Evolutionary conservation across 1,140 invertebrate species (phyloP), one percentile per base, ranked within the genome.

Genomic region (Goniozus legneri): DNA sequence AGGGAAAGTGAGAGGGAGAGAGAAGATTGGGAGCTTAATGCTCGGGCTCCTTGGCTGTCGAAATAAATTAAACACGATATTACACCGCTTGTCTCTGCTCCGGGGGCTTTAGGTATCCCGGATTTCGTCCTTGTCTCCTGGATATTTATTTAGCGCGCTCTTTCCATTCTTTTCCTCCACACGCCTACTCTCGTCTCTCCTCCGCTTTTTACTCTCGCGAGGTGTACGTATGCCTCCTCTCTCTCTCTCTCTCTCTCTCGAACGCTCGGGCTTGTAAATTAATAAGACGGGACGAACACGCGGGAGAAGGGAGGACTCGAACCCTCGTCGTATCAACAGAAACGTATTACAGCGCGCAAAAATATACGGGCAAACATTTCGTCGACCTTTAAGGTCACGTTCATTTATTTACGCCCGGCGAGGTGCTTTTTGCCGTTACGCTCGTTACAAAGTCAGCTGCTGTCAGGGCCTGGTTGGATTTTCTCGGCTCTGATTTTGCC

Each of bases 11-110:
- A 44, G 40, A 27, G 32, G 14, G 49, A 2, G 2, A n/a, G 50
- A 53, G 52, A 58, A 47, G 55, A 44, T 42, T 52, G 36, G 49
- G 60, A 60, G 54, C 56, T 60, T 60, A 63, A 61, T 55, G 58
- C 39, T 37, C 32, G 43, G 41, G n/a, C 43, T 55, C 45, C 44
- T 52, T 43, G 46, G 43, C 43, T 61, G 58, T 55, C 56, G 59
- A 62, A 60, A 64, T 65, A 65, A 65, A 65, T 65, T 64, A 60
- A 62, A 57, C 61, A 64, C 50, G 44, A 44, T 57, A 56, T 57
- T 57, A 56, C 47, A 45, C 45, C 50, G 44, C 44, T 47, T 31
- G 52, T 34, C 43, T 48, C 47, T 47, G 49, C 40, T 33, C 39
- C 22, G 14, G 14, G 40, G 32, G 16, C 37, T 47, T 38, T 33